phyloP scores from a whole-genome alignment of 2,113 vertebrate genomes.

The Tapirus terrestris region DNA sequence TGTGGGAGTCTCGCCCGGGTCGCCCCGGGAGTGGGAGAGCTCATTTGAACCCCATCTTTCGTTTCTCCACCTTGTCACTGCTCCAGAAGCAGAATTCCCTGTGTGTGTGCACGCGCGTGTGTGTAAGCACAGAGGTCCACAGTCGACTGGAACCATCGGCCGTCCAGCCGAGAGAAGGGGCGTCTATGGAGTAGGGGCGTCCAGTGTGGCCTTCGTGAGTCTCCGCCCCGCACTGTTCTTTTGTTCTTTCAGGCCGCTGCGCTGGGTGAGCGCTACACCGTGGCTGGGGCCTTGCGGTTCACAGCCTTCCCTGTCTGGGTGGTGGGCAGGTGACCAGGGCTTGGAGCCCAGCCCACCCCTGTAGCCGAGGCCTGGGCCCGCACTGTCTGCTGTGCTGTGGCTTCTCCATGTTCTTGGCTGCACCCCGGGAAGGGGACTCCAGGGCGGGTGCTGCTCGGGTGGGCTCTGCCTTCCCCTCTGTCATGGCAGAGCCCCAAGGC shows the following conservation, averaged over 20 bases:
- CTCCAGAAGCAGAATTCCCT: background rate
- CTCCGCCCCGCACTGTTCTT: too few species aligned
- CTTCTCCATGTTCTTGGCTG: too few species aligned
- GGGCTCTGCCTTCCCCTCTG: background rate
- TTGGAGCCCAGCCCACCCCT: background rate
- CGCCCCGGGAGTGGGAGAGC: rapidly evolving
- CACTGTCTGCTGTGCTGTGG: rapidly evolving
- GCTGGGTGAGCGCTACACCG: background rate
- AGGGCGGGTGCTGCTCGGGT: background rate
- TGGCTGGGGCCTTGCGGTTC: background rate
- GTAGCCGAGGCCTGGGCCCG: background rate
- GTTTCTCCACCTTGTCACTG: background rate
- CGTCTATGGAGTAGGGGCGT: background rate
- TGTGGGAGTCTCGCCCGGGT: background rate
- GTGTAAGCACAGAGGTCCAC: background rate
- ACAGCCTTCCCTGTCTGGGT: background rate
- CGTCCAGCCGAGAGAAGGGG: background rate
- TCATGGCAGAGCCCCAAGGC: background rate
- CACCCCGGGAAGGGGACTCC: background rate
- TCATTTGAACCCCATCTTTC: background rate
- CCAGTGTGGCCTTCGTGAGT: too few species aligned
- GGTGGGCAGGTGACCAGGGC: background rate
- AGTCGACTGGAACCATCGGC: background rate
- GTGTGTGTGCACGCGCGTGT: background rate
- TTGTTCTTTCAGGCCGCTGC: background rate